Percentiles rank a stretch among this genome's conserved stretches.
phyloP scores from a whole-genome alignment of 2,888 invertebrate genomes.

The Tachina grossa region DNA sequence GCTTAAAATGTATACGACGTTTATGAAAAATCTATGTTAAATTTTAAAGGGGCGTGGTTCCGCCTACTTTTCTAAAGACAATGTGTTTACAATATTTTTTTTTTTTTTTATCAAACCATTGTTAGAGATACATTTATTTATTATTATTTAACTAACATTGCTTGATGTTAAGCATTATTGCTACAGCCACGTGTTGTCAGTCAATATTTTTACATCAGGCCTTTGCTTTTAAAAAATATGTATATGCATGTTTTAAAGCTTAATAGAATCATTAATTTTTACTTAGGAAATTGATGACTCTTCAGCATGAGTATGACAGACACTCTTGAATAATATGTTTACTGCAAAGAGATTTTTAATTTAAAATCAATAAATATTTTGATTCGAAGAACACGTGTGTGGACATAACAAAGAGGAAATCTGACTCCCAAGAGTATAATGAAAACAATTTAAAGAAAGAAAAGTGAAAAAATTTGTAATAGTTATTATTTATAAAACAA shows the following conservation, averaged over 20 bases:
- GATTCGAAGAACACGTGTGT: slow-evolving; percentile 59
- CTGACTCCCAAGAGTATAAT: not conserved
- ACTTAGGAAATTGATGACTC: slow-evolving; percentile 56
- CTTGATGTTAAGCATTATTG: slow-evolving; percentile 29
- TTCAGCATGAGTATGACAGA: slow-evolving; percentile 30
- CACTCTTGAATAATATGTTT: slow-evolving; percentile 46
- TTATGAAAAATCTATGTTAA: too few relatives aligned
- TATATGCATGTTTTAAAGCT: slow-evolving; percentile 44
- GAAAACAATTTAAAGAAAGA: not conserved
- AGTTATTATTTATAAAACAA: too few relatives aligned
- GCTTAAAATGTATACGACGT: too few relatives aligned
- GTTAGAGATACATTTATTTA: too few relatives aligned
- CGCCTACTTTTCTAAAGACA: too few relatives aligned
- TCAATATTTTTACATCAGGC: not conserved
- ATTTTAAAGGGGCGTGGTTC: too few relatives aligned
- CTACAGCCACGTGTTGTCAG: slow-evolving; percentile 50
- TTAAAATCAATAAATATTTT: slow-evolving; percentile 67
- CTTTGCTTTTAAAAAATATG: not conserved
- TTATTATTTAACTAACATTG: not conserved
- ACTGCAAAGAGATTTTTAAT: slow-evolving; percentile 39
- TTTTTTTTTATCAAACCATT: too few relatives aligned
- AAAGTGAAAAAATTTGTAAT: too few relatives aligned
- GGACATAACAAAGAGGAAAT: not conserved
- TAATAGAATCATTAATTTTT: not conserved
- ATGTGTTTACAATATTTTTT: too few relatives aligned